Evolutionary conservation across 2,888 invertebrate species (phyloP).

Genomic region (Volucella zonaria): DNA sequence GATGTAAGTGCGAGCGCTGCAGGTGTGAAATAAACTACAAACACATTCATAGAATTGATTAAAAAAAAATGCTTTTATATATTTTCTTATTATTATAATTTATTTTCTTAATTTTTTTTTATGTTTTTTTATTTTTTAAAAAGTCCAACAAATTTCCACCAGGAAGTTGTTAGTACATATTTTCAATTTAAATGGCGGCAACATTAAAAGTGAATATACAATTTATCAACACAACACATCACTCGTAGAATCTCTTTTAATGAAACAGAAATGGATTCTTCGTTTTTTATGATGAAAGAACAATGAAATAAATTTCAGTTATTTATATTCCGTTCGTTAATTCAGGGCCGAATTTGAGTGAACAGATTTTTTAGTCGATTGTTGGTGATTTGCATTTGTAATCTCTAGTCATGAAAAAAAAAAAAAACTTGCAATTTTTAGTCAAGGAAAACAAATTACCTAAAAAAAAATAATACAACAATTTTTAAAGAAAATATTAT

Average conservation of each 20-base stretch:
- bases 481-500: neutral
- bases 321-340: constrained; percentile 44
- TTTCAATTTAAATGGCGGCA: constrained; percentile 37
- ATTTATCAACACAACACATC: constrained; percentile 62
- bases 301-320: constrained; percentile 62
- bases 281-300: constrained; percentile 37
- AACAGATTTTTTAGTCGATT: constrained; percentile 2
- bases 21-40: constrained; percentile 39
- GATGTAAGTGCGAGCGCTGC: constrained; percentile 27
- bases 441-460: constrained; percentile 12
- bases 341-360: constrained; percentile 52
- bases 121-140: constrained; percentile 12
- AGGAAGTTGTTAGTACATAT: constrained; percentile 55
- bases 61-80: neutral
- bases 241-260: constrained; percentile 20
- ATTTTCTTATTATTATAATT: no score
- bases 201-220: constrained; percentile 44
- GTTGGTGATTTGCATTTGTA: constrained; percentile 62
- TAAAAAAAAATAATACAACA: neutral
- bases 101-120: no score
- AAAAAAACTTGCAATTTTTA: constrained; percentile 49
- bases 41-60: constrained; percentile 12
- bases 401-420: constrained; percentile 42
- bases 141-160: constrained; percentile 49
- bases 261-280: constrained; percentile 36